Evolutionary conservation across 1,140 invertebrate species (phyloP), one percentile per base, ranked within the genome.

Genomic region (Rhagoletis zephyria): DNA sequence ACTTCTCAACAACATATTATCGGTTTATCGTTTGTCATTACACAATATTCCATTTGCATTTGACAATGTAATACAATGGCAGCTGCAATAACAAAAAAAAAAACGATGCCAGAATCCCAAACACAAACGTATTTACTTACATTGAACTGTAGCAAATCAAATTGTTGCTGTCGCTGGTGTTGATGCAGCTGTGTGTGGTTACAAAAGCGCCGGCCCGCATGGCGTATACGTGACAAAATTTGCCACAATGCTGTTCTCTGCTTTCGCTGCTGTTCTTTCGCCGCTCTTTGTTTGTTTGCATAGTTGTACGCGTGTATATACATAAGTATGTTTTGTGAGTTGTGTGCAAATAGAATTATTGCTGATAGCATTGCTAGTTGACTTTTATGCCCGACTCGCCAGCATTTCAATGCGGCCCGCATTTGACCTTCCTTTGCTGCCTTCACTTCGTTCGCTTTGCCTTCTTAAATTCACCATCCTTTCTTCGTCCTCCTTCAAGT

Each of bases 11-110:
- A 48, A 3, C 42, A 45, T 48, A 74, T 74, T 74, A 74, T 12
- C 70, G 45, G 70, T 48, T 74, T 74, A 74, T 45, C 48, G 70
- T 74, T 74, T 74, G 70, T 48, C 70, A 74, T 74, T 74, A n/a
- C 70, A 48, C 48, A 74, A 40, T 14, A 70, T 42, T 74, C 70
- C 70, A 74, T 74, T 48, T 74, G 42, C 45, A 74, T 74, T 48
- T 74, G 12, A 74, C 70, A 48, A 48, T n/a, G 48, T 74, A 74
- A 48, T 74, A 74, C 70, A 74, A 74, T 74, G 45, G 30, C 45
- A 74, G 45, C 40, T 48, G 16, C 16, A 74, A 48, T 16, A 51
- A 74, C 40, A 45, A 48, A 74, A 74, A 74, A 45, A 74, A 45
- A 45, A 74, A n/a, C 45, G 12, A 74, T 30, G 30, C 30, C 30